Base-by-base conservation (phyloP, 2,113 vertebrate genomes). In the Pluvialis apricaria region DNA sequence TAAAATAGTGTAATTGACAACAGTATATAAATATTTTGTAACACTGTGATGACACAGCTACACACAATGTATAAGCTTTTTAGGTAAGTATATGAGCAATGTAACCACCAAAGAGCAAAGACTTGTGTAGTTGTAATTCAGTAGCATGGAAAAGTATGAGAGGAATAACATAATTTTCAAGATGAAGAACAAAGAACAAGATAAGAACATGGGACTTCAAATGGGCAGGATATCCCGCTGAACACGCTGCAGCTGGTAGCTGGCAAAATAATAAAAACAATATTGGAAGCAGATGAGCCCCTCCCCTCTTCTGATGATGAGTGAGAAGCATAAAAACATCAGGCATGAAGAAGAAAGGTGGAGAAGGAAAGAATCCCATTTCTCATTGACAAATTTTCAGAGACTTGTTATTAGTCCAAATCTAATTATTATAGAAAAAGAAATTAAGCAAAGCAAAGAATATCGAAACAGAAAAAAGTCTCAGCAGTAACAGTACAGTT, bases 41-140 rank as follows among this genome's bases (percentile, higher is more conserved):
- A 66, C 0, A 0, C 25, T 45, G 7, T 83, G 40, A 31, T 40
- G 19, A 21, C 11, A 44, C 10, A 82, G 7, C 19, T 51, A 17
- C 29, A n/a, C 13, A 49, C 4, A 87, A 58, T 0, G 0, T 32
- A 22, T 11, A 42, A 72, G 13, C 9, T 40, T 44, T 72, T 77
- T 49, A 28, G 10, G 15, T 12, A 62, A 57, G 9, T 38, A 17
- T 34, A 13, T 49, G 13, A 72, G 11, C 13, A 54, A 32, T 38
- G 9, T 31, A 42, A 54, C 13, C 11, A 84, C 24, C 5, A 40
- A 87, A 58, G 29, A 13, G 6, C 18, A 89, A 61, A 81, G 4
- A 10, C 10, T 76, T 57, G 9, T 47, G 8, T 34, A 47, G 24
- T 5, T 55, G 10, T 29, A 36, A 5, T 36, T 83, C 34, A 42